Conservation (phyloP, 2,888 invertebrate genomes). For the Orthosia gracilis region DNA sequence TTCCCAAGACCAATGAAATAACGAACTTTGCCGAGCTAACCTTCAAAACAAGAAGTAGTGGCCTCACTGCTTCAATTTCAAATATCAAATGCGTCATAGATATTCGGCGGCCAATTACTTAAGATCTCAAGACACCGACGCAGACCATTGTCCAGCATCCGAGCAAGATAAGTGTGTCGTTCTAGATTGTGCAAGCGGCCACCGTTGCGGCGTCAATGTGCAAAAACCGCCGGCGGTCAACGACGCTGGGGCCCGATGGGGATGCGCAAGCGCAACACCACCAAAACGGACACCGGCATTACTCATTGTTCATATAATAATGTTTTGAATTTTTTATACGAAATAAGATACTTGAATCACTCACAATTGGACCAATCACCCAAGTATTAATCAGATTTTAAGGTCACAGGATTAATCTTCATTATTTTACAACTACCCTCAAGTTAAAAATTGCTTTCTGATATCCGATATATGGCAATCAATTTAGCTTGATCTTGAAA, state of each 20-base stretch:
- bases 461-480: conserved; percentile 70
- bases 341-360: conserved; percentile 38
- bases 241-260: conserved; percentile 88
- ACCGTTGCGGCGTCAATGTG: conserved; percentile 76
- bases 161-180: conserved; percentile 77
- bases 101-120: conserved; percentile 58
- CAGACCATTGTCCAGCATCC: conserved; percentile 74
- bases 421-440: conserved; percentile 30
- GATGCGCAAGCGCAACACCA: conserved; percentile 76
- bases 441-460: conserved; percentile 60
- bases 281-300: conserved; percentile 66
- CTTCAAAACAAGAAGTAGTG: conserved; percentile 18
- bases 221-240: conserved; percentile 87
- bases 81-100: conserved; percentile 54
- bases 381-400: conserved; percentile 19
- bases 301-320: conserved; percentile 66
- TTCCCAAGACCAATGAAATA: conserved; percentile 5
- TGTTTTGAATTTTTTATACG: conserved; percentile 50
- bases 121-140: conserved; percentile 54
- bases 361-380: conserved; percentile 12
- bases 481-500: conserved; percentile 74
- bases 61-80: conserved; percentile 19
- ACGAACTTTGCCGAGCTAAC: conserved; percentile 9
- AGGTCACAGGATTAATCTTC: conserved; percentile 12
- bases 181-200: conserved; percentile 82